Conservation (phyloP, 2,888 invertebrate genomes). For the Gisinianus flammeolus region DNA sequence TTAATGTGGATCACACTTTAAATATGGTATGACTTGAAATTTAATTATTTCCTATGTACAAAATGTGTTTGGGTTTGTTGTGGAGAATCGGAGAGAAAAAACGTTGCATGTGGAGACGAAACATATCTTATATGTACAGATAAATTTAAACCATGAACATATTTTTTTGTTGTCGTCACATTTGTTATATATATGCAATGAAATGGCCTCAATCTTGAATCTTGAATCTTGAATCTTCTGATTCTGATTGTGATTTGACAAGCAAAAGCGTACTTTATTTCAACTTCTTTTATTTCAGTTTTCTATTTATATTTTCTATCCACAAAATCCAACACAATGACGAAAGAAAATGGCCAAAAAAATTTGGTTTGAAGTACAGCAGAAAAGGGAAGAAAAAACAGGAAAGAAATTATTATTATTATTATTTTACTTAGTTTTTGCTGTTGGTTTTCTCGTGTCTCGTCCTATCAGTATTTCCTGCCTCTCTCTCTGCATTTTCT, state of each 20-base stretch:
- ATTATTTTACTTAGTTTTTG: no score
- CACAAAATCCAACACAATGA: no score
- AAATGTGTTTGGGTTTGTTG: background rate
- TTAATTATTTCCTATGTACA: background rate
- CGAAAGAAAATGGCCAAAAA: no score
- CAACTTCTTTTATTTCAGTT: background rate
- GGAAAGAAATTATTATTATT: no score
- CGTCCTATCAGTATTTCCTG: no score
- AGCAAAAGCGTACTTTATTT: no score
- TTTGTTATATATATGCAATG: background rate
- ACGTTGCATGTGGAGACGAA: no score
- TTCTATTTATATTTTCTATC: background rate
- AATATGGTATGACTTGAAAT: background rate
- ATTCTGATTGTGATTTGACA: no score
- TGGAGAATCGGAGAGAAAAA: background rate
- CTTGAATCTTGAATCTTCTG: background rate
- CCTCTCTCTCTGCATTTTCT: no score
- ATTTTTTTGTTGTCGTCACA: background rate
- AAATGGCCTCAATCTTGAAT: background rate
- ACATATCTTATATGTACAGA: no score
- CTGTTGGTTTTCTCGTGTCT: no score
- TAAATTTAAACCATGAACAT: background rate
- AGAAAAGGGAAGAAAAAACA: background rate
- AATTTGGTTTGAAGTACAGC: background rate
- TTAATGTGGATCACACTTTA: no score